Evolutionary conservation across 1,140 invertebrate genomes (phyloP).

Genomic region (Gryllus bimaculatus): DNA sequence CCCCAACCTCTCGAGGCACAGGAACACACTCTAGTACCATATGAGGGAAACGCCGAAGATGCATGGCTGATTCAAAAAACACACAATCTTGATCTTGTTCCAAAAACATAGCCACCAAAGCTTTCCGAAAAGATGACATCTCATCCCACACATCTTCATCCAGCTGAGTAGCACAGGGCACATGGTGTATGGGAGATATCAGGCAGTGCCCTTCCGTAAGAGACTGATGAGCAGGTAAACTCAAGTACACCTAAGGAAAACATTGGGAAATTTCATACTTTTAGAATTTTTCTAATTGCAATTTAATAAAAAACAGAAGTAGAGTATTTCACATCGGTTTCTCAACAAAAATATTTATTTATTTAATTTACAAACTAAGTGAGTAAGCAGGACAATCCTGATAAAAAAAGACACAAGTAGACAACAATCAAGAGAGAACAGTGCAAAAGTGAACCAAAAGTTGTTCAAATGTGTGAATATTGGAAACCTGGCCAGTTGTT

Average conservation of each 20-base stretch:
- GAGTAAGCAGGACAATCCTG: background rate
- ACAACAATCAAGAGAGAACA: too few relatives aligned
- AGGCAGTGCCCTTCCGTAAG: slow-evolving; percentile 81
- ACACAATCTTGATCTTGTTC: slow-evolving; percentile 61
- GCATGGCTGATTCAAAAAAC: slow-evolving; percentile 81
- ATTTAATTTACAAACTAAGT: background rate
- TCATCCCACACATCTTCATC: slow-evolving; percentile 93
- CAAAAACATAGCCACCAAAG: slow-evolving; percentile 65
- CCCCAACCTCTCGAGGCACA: slow-evolving; percentile 67
- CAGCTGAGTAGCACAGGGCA: slow-evolving; percentile 60
- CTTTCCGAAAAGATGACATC: slow-evolving; percentile 65
- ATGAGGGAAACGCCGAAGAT: slow-evolving; percentile 68
- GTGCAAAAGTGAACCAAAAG: too few relatives aligned
- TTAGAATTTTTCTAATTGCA: background rate
- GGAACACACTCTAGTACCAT: slow-evolving; percentile 85
- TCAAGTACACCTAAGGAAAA: slow-evolving; percentile 48
- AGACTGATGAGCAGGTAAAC: slow-evolving; percentile 66
- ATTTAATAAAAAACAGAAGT: too few relatives aligned
- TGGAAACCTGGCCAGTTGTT: too few relatives aligned
- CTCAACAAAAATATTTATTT: too few relatives aligned
- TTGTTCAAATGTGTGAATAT: too few relatives aligned
- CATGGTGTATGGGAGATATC: slow-evolving; percentile 75
- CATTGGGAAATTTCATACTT: background rate
- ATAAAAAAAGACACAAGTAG: too few relatives aligned
- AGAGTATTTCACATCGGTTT: too few relatives aligned